Percentiles rank a stretch among this genome's conserved stretches.
These are phyloP conservation scores for Rugalucina vietnamica DNA, from an alignment of 2,888 invertebrate genomes.

Conservation along the genomic window DNA sequence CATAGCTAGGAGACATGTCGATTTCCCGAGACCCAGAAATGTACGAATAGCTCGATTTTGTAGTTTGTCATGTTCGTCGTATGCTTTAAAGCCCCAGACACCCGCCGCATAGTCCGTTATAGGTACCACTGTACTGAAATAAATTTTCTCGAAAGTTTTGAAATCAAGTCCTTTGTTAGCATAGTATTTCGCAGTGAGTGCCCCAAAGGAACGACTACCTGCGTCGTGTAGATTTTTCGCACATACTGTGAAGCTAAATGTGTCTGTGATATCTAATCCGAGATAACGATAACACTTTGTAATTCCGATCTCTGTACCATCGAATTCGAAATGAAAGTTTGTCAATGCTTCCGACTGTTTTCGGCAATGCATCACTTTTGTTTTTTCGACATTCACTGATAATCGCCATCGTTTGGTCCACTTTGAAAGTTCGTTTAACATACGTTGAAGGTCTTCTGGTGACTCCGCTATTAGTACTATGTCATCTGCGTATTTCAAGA, in stretches of 20 bases:
- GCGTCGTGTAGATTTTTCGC: neutral
- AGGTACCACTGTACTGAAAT: neutral
- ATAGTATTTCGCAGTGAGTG: neutral
- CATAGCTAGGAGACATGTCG: neutral
- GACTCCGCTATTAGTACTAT: neutral
- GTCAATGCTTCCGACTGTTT: neutral
- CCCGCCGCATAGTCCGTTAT: slow-evolving; percentile 3
- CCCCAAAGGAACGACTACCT: neutral
- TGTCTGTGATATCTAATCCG: neutral
- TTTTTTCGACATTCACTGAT: slow-evolving; percentile 1
- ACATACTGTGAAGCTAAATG: neutral
- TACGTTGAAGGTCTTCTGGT: neutral
- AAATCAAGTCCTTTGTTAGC: slow-evolving; percentile 6
- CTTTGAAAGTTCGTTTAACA: neutral
- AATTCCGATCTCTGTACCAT: neutral
- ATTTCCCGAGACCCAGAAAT: neutral
- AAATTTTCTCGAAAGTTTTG: neutral
- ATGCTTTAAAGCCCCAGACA: slow-evolving; percentile 2
- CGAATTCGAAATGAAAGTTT: neutral
- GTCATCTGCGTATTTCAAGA: slow-evolving; percentile 7
- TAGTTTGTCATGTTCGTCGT: neutral
- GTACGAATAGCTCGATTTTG: neutral
- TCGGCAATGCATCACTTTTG: slow-evolving; percentile 10
- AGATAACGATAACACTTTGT: neutral
- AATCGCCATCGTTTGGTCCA: slow-evolving; percentile 12